Conservation (phyloP, 1,140 invertebrate species). For the Drosophila nasuta region DNA sequence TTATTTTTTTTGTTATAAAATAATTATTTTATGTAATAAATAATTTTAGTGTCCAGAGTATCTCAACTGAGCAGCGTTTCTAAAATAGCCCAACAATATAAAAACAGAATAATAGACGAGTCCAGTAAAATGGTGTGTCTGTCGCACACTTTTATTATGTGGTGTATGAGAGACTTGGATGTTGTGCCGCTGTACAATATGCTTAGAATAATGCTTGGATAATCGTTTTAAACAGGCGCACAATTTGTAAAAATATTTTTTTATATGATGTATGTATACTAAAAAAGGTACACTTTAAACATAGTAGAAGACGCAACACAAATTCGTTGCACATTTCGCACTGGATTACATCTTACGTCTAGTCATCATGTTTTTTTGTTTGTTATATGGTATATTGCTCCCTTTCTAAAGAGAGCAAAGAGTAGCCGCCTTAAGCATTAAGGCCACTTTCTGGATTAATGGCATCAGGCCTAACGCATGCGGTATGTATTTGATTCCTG, state of each 20-base stretch:
- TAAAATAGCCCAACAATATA: not conserved
- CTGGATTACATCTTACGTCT: conserved; percentile 78
- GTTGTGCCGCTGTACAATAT: conserved; percentile 75
- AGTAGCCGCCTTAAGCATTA: conserved; percentile 18
- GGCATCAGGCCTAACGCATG: conserved; percentile 92
- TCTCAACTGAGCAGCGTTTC: not conserved
- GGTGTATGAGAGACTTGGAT: conserved; percentile 58
- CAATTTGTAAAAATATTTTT: conserved; percentile 63
- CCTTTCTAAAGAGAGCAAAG: conserved; percentile 36
- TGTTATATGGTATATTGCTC: conserved; percentile 6
- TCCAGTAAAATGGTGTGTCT: conserved; percentile 63
- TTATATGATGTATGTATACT: conserved; percentile 54
- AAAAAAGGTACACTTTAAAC: conserved; percentile 79
- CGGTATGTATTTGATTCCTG: conserved; percentile 96
- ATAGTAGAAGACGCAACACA: conserved; percentile 78
- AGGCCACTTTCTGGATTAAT: conserved; percentile 33
- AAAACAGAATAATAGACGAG: not conserved
- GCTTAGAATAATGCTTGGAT: conserved; percentile 66
- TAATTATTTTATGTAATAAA: conserved; percentile 23
- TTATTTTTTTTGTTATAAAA: conserved; percentile 20
- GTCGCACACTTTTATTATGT: conserved; percentile 68
- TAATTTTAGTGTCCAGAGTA: conserved; percentile 17
- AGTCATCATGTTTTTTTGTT: conserved; percentile 57
- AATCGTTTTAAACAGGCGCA: conserved; percentile 76
- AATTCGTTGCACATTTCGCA: conserved; percentile 75